Percentiles rank a stretch among this genome's conserved stretches.
These are phyloP conservation scores for Pungitius pungitius DNA, from an alignment of 2,113 vertebrate genomes.

Conservation along the genomic window DNA sequence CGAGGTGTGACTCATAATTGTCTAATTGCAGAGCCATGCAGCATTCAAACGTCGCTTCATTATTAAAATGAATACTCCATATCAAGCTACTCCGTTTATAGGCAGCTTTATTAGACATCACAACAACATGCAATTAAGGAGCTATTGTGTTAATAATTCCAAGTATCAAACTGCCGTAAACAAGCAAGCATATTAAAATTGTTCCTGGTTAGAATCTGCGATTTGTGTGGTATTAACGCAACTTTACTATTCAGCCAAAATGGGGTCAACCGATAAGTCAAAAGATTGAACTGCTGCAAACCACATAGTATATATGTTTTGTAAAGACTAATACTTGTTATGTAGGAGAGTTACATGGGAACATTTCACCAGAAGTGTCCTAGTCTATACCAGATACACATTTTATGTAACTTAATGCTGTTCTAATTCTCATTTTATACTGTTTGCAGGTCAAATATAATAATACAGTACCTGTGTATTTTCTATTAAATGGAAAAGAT, in stretches of 20 bases:
- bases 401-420: background rate
- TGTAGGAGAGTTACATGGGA: background rate
- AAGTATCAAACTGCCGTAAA: background rate
- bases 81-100: background rate
- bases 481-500: background rate
- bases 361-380: background rate
- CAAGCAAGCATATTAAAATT: background rate
- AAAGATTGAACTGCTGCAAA: no score
- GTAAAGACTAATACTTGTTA: background rate
- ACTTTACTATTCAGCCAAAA: background rate
- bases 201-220: background rate
- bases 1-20: background rate
- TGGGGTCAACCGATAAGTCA: background rate
- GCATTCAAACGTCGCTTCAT: background rate
- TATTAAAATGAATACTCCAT: background rate
- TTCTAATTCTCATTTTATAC: background rate
- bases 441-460: background rate
- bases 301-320: background rate
- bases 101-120: background rate
- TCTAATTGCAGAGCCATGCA: background rate
- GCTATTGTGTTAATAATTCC: background rate
- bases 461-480: background rate
- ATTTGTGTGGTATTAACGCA: background rate
- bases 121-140: background rate
- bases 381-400: background rate